phyloP scores from a whole-genome alignment of 2,797 vertebrate genomes.

The Pantherophis alleghaniensis region DNA sequence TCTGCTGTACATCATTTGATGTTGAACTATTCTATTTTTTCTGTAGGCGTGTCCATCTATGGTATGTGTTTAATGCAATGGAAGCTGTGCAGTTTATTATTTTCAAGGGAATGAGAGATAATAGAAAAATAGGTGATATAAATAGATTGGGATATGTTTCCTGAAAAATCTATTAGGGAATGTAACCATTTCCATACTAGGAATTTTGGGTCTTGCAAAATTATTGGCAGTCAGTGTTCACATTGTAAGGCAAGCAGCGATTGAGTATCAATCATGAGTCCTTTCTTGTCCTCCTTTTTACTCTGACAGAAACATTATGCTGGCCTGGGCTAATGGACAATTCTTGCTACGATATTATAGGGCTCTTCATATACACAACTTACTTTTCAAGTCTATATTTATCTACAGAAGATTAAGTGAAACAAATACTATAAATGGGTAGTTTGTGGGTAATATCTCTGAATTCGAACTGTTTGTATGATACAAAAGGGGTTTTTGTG shows the following conservation, averaged over 20 bases:
- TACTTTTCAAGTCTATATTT: background rate
- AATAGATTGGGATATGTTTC: background rate
- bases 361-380: background rate
- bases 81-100: background rate
- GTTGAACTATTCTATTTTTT: conserved; percentile 73
- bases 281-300: background rate
- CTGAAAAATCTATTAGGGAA: background rate
- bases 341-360: background rate
- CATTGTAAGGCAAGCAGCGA: background rate
- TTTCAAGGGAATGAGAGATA: fast-evolving
- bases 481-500: background rate
- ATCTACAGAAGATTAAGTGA: background rate
- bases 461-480: background rate
- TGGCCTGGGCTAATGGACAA: background rate
- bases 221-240: background rate
- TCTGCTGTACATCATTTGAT: conserved; percentile 74
- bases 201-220: background rate
- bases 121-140: background rate
- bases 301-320: background rate
- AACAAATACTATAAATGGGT: background rate
- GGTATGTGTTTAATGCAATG: conserved; percentile 60
- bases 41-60: conserved; percentile 77
- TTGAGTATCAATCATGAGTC: background rate
- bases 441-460: background rate
- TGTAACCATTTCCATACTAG: background rate